A percentile compares a stretch with the other conserved stretches of the same genome.
These are phyloP conservation scores for Dichetophora obliterata DNA, from an alignment of 2,888 invertebrate species.

Conservation along the genomic window DNA sequence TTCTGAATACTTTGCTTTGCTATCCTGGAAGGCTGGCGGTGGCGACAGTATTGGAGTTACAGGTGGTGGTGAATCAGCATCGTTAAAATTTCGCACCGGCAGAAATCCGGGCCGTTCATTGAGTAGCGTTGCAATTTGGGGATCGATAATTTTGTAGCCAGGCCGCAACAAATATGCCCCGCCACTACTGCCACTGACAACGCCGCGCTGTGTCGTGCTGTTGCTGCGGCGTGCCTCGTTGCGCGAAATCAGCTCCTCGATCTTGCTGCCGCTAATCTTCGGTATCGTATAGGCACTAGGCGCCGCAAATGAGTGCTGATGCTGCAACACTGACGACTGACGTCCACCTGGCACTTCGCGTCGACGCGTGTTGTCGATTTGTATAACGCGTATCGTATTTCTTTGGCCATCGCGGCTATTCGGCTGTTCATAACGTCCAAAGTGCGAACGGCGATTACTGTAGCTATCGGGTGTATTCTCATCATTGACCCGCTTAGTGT, in stretches of 20 bases:
- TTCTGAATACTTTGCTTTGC: conserved; percentile 57
- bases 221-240: conserved; percentile 62
- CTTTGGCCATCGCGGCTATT: conserved; percentile 54
- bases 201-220: conserved; percentile 55
- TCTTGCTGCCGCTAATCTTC: conserved; percentile 65
- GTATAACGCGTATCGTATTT: conserved; percentile 59
- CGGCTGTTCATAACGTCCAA: conserved; percentile 56
- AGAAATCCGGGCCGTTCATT: conserved; percentile 69
- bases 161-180: conserved; percentile 59
- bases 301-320: conserved; percentile 54
- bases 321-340: conserved; percentile 53
- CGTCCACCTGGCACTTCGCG: conserved; percentile 51
- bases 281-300: conserved; percentile 52
- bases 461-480: conserved; percentile 58
- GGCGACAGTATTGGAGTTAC: conserved; percentile 79
- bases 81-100: conserved; percentile 65
- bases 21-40: conserved; percentile 79
- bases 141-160: conserved; percentile 66
- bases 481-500: conserved; percentile 64
- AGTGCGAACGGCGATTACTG: conserved; percentile 54
- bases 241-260: conserved; percentile 69
- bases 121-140: conserved; percentile 65
- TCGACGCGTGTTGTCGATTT: conserved; percentile 57
- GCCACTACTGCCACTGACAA: conserved; percentile 24
- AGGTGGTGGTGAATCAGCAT: conserved; percentile 74